A percentile compares a stretch with the other conserved stretches of the same genome.
These are phyloP conservation scores for Crossaster papposus DNA, from an alignment of 53 echinoderm and acorn worm species.

Conservation along the genomic window DNA sequence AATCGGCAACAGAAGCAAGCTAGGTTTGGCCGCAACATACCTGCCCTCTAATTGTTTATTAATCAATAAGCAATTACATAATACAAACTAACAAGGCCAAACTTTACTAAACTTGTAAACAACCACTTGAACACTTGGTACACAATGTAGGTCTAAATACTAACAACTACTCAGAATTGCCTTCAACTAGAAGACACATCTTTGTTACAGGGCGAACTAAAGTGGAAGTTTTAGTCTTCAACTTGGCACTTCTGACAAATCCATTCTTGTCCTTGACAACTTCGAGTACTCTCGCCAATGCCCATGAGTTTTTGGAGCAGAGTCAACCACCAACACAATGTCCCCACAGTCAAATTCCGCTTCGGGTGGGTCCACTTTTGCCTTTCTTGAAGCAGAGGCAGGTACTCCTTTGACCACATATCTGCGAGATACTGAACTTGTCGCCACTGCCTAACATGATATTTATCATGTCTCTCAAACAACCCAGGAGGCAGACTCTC, in stretches of 20 bases:
- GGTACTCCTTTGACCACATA: conserved; percentile 56
- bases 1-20: background rate
- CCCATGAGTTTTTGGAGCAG: conserved; percentile 51
- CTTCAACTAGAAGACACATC: conserved; percentile 42
- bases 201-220: conserved; percentile 61
- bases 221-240: conserved; percentile 56
- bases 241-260: conserved; percentile 47
- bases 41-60: conserved; percentile 22
- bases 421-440: conserved; percentile 62
- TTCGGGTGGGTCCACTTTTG: conserved; percentile 46
- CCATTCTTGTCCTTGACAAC: conserved; percentile 49
- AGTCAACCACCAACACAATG: conserved; percentile 51
- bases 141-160: background rate
- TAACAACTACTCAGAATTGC: background rate
- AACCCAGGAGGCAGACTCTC: conserved; percentile 39
- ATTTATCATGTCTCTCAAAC: conserved; percentile 43
- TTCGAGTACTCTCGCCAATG: conserved; percentile 56
- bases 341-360: conserved; percentile 54
- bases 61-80: conserved; percentile 26
- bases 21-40: background rate
- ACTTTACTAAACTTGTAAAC: background rate
- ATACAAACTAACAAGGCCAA: background rate
- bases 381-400: conserved; percentile 58
- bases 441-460: conserved; percentile 45
- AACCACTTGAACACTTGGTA: background rate